Evolutionary conservation across 2,888 invertebrate species (phyloP), one percentile per base, ranked within the genome.

Genomic region (Hydrotaea diabolus): DNA sequence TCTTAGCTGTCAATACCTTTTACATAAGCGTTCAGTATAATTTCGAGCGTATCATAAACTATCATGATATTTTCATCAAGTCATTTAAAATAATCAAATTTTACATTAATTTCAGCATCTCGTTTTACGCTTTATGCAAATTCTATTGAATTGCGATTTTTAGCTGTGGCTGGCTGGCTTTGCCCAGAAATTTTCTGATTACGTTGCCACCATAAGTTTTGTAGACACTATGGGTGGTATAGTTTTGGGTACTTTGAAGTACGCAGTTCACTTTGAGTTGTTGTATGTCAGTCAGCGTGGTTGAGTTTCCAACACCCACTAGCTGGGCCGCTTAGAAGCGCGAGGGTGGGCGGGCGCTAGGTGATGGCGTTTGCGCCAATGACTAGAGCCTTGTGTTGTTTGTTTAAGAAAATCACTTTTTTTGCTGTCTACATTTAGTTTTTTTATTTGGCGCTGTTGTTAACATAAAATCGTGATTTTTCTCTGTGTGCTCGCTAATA

Each of bases 71-170:
- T 73, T 82, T 85, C 79, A 85, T 79, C 85, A 79, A 85, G 74
- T 82, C 81, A 77, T 74, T 85, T 76, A 75, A 80, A 77, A 80
- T 82, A 73, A 85, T 82, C 79, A 79, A 82, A 85, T 85, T 78
- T 43, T 79, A 79, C 79, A 85, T 82, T 82, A 82, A 82, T 73
- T 79, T 76, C 66, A 39, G 73, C 85, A 79, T 69, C 85, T 85
- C 79, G 85, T 85, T 79, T 85, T 85, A 85, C 85, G 85, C 85
- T 82, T 85, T 75, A 80, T 57, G 75, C 69, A 59, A 75, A 69
- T 77, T 79, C 72, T 76, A 72, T 74, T 66, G 76, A 17, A 76
- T 23, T 69, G 23, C 36, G 73, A 39, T 53, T 36, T 72, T 73
- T 76, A 62, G 39, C 23, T 75, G 62, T 23, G 39, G 17, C 19